Evolutionary conservation across 2,888 invertebrate species (phyloP).

Genomic region (Dicranocentrus wangi): DNA sequence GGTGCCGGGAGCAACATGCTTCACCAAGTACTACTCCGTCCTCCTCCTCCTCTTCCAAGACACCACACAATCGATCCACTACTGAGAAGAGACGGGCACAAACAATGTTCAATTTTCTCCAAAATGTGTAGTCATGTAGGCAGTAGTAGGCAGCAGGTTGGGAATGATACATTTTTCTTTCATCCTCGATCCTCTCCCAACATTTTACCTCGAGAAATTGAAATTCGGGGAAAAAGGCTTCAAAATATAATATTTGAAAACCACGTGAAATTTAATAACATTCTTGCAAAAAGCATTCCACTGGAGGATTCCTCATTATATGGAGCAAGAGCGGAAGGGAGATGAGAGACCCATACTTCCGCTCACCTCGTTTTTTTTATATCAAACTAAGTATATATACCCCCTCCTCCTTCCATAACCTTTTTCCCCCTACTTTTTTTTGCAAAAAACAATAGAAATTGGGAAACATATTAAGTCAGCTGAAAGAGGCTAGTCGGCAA

Average conservation of each 20-base stretch:
- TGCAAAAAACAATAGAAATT: constrained; percentile 12
- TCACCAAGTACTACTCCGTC: constrained; percentile 35
- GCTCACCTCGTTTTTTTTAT: too few species aligned
- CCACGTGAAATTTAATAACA: constrained; percentile 59
- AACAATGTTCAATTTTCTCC: constrained; percentile 52
- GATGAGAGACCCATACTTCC: too few species aligned
- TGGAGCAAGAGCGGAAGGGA: too few species aligned
- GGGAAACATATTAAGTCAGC: background rate
- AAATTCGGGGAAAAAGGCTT: background rate
- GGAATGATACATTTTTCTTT: constrained; percentile 30
- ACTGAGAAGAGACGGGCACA: constrained; percentile 20
- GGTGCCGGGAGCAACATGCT: constrained; percentile 50
- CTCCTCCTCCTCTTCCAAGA: background rate
- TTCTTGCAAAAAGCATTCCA: constrained; percentile 32
- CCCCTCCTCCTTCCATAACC: too few species aligned
- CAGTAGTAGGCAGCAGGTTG: too few species aligned
- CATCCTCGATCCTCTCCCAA: constrained; percentile 27
- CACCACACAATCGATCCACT: constrained; percentile 46
- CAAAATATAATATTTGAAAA: constrained; percentile 55
- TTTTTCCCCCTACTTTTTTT: too few species aligned
- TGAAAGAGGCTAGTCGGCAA: too few species aligned
- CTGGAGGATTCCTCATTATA: background rate
- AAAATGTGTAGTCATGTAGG: too few species aligned
- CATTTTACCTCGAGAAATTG: constrained; percentile 52
- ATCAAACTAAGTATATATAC: too few species aligned